Evolutionary conservation across 2,888 invertebrate genomes (phyloP).

Genomic region (Volucella inflata): DNA sequence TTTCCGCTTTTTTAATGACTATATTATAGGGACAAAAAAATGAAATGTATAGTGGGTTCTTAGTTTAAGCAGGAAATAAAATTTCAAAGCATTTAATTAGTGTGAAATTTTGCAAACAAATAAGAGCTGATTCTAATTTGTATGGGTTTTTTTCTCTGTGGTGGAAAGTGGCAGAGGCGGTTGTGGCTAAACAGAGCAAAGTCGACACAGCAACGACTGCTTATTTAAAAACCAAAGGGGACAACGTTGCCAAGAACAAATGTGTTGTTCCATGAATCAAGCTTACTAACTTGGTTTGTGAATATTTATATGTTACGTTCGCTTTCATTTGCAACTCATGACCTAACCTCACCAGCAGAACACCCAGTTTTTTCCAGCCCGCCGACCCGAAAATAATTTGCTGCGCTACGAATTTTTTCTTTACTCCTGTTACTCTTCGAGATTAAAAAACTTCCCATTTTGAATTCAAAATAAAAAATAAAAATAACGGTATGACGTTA

Average conservation of each 20-base stretch:
- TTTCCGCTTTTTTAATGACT: too few species aligned
- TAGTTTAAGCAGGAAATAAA: too few species aligned
- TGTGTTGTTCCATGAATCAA: slow-evolving; percentile 49
- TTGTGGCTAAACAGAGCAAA: slow-evolving; percentile 7
- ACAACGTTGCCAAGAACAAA: slow-evolving; percentile 37
- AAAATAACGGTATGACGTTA: too few species aligned
- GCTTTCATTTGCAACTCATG: slow-evolving; percentile 1
- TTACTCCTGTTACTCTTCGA: slow-evolving; percentile 31
- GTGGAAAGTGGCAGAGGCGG: neutral
- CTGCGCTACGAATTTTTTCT: slow-evolving; percentile 34
- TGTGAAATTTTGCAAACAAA: too few species aligned
- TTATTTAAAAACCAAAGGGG: slow-evolving; percentile 14
- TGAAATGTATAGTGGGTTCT: too few species aligned
- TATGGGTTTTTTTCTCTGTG: slow-evolving; percentile 28
- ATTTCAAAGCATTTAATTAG: too few species aligned
- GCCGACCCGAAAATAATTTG: slow-evolving; percentile 43
- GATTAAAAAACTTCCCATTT: slow-evolving; percentile 61
- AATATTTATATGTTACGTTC: slow-evolving; percentile 2
- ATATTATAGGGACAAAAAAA: too few species aligned
- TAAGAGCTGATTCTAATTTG: slow-evolving; percentile 40
- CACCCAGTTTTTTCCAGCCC: slow-evolving; percentile 12
- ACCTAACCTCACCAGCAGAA: slow-evolving; percentile 39
- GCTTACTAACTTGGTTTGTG: slow-evolving; percentile 46
- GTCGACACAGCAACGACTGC: slow-evolving; percentile 1
- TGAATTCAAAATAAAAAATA: neutral